Conservation (phyloP, 2,888 invertebrate species). For the Galeruca laticollis region DNA sequence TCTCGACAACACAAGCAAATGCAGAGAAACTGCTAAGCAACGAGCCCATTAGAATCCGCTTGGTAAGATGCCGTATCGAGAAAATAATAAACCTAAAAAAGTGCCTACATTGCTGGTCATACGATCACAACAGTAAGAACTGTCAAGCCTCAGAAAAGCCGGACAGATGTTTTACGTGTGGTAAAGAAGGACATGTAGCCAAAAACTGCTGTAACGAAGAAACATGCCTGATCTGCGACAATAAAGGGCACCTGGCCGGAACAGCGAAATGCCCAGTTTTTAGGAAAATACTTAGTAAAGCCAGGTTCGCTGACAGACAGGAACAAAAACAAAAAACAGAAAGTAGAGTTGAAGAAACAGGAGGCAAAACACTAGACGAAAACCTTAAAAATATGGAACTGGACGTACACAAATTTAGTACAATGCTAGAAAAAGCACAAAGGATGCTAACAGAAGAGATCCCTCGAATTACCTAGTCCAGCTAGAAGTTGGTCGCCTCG, state of each 20-base stretch:
- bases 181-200: constrained; percentile 17
- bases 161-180: constrained; percentile 21
- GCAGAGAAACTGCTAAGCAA: not conserved
- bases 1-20: too few species aligned
- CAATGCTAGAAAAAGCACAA: too few species aligned
- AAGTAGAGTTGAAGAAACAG: not conserved
- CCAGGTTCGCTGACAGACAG: not conserved
- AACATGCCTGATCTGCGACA: not conserved
- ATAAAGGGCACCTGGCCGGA: not conserved
- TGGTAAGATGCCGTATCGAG: not conserved
- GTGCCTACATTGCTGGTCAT: constrained; percentile 1
- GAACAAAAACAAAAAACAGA: too few species aligned
- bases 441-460: too few species aligned
- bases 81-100: not conserved
- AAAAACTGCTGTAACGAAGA: not conserved
- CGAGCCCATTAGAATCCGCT: not conserved
- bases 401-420: too few species aligned
- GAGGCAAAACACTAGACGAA: not conserved
- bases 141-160: not conserved
- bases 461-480: not conserved
- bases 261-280: not conserved
- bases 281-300: too few species aligned
- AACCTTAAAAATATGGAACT: too few species aligned
- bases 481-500: not conserved
- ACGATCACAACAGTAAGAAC: not conserved